Base-by-base conservation (phyloP, 2,888 invertebrate species). In the Epirrhoe alternata region DNA sequence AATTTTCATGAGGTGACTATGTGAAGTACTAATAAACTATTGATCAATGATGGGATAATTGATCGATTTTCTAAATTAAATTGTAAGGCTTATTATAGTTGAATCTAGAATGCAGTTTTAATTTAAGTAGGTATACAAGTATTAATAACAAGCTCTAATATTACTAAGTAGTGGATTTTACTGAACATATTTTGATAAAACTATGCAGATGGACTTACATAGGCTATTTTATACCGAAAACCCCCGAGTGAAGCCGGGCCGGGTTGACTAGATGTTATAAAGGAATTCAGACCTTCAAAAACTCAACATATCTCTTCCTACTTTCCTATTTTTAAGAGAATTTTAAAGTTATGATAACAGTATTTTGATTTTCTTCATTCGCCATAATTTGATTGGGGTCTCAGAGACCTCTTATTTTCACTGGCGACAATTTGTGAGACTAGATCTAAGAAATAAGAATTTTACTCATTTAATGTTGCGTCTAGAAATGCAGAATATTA, bases 281-380 rank as follows among this genome's bases (percentile, higher is more conserved):
- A 31, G 12, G n/a, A 60, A 33, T 60, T 55, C 49, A 57, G 17
- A 59, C 17, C 42, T 58, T 66, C 38, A 47, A 50, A 63, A 61
- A 56, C 24, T 66, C 59, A 30, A 69, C 69, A 69, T 69, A 69
- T 69, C 68, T 65, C 65, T 62, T 56, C 65, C 60, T 55, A 58
- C 51, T 63, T 35, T 35, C 50, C 57, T 64, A 64, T 58, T 58
- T 50, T 35, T 54, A 58, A 64, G 47, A 64, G 52, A 64, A 49
- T 54, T 64, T 59, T 59, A 64, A 59, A 2, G 31, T 49, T 52
- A 33, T 38, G 45, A 30, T 30, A 31, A 35, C 35, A 42, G 16
- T 16, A 45, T 45, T 17, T 38, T 38, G 10, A 8, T 38, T 38
- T 38, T 38, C 0, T 38, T 35, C 1, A 35, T n/a, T n/a, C n/a